Evolutionary conservation across 2,797 vertebrate species (phyloP).

Genomic region (Potorous gilbertii): DNA sequence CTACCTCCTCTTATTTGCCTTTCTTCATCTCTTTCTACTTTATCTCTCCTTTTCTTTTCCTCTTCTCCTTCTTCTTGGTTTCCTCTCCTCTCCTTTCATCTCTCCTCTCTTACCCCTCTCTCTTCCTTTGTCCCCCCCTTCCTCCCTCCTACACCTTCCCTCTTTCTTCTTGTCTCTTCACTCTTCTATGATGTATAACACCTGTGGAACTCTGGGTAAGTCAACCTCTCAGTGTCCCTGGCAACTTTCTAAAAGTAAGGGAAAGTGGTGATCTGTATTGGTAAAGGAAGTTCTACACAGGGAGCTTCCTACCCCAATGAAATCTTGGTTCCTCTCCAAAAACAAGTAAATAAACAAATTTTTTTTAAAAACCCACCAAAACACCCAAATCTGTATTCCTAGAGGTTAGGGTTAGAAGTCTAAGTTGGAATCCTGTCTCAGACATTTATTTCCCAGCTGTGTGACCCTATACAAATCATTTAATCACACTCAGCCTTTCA

Average conservation of each 20-base stretch:
- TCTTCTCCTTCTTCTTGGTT: background rate
- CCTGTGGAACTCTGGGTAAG: background rate
- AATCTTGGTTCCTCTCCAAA: background rate
- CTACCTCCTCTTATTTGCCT: background rate
- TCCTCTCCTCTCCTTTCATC: background rate
- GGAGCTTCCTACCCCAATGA: background rate
- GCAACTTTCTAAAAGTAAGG: background rate
- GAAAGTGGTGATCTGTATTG: background rate
- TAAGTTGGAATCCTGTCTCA: background rate
- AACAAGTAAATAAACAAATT: background rate
- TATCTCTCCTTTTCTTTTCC: background rate
- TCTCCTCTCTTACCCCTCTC: too few relatives aligned
- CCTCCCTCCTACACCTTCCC: background rate
- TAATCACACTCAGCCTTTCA: background rate
- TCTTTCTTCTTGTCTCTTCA: background rate
- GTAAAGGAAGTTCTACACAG: background rate
- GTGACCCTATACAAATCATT: background rate
- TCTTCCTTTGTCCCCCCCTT: background rate
- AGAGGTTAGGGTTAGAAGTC: background rate
- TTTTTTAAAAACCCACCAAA: background rate
- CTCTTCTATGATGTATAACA: background rate
- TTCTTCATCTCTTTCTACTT: background rate
- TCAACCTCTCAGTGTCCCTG: background rate
- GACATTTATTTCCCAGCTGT: background rate
- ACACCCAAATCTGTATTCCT: background rate